Evolutionary conservation across 2,797 vertebrate species (phyloP), one percentile per base, ranked within the genome.

Genomic region (Octomys mimax): DNA sequence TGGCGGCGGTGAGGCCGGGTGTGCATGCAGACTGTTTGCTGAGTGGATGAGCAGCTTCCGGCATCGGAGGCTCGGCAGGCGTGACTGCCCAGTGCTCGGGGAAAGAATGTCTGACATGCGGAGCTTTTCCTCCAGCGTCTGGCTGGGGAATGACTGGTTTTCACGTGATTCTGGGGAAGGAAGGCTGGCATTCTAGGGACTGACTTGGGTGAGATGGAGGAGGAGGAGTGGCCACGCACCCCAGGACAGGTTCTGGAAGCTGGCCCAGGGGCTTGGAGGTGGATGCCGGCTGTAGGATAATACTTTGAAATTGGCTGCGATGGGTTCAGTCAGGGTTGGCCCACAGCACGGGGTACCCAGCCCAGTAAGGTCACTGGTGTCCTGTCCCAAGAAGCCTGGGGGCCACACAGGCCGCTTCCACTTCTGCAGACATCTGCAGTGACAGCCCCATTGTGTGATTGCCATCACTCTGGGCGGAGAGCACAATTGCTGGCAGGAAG

Each of bases 21-120:
- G n/a, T 61, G 82, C 21, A 7, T 57, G 2, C 14, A 16, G 61
- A 6, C 39, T 28, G 71, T 31, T 68, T 42, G 64, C 33, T 5
- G 31, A 78, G 54, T 21, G 77, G n/a, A n/a, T 9, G 83, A n/a
- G 1, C 13, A 64, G 31, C 54, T 57, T 57, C 70, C 39, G 36
- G 28, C n/a, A 2, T 52, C 8, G 6, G 92, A 36, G 80, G 70
- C 9, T 18, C 0, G 6, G 2, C 28, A 2, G 36, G 57, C 59
- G 2, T 57, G 73, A 62, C 39, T 46, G 7, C 46, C 3, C 12
- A 83, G 24, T 3, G 12, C 61, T 0, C 11, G 49, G 52, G 80
- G 49, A 77, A 89, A 70, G 92, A 96, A 95, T 91, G 75, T 89
- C 90, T 87, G 90, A 73, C 79, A 92, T 36, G n/a, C 28, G 62